Evolutionary conservation across 2,888 invertebrate genomes (phyloP).

Genomic region (Axea sp.): DNA sequence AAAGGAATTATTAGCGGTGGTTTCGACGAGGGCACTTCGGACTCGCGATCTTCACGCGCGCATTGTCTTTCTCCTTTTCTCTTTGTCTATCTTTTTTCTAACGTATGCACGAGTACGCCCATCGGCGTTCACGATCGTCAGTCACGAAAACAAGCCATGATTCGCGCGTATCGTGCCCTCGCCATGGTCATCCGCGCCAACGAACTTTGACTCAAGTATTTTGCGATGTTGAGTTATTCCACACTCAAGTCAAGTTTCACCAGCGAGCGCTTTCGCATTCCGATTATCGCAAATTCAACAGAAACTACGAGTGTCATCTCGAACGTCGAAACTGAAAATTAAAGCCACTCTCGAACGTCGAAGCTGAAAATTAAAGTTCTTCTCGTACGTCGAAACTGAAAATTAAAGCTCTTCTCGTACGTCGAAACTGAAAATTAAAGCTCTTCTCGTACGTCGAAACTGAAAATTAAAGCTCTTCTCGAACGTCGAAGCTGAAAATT

Average conservation of each 20-base stretch:
- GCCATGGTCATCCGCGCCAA: constrained; percentile 68
- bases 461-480: no score
- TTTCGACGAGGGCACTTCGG: constrained; percentile 49
- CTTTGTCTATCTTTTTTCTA: constrained; percentile 60
- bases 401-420: no score
- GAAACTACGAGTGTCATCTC: no score
- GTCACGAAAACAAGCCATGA: constrained; percentile 74
- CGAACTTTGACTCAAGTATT: constrained; percentile 69
- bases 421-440: no score
- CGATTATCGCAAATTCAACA: no score
- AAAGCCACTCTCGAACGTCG: no score
- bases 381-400: no score
- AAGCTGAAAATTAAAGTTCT: no score
- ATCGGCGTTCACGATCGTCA: constrained; percentile 74
- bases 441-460: no score
- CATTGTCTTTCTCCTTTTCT: constrained; percentile 45
- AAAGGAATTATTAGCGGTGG: constrained; percentile 65
- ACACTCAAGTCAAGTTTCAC: constrained; percentile 30
- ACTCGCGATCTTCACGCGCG: constrained; percentile 67
- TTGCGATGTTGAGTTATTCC: constrained; percentile 59
- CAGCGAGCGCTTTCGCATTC: constrained; percentile 25
- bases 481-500: no score
- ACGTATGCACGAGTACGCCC: constrained; percentile 72
- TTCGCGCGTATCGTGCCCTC: constrained; percentile 71
- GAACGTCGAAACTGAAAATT: no score